Evolutionary conservation across 2,888 invertebrate species (phyloP).

Genomic region (Neoaliturus tenellus): DNA sequence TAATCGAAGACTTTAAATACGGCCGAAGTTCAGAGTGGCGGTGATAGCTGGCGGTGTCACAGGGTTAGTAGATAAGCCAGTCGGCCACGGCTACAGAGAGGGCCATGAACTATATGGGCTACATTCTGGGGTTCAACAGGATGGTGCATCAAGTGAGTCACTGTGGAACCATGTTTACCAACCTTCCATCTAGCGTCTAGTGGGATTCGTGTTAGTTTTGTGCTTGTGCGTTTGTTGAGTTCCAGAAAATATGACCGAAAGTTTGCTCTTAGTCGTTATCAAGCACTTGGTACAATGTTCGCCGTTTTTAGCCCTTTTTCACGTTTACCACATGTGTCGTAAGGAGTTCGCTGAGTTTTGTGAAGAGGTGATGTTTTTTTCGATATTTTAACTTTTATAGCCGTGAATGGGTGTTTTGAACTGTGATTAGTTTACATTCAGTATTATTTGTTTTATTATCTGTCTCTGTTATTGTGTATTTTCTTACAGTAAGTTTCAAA

Average conservation of each 20-base stretch:
- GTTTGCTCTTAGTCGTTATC: not conserved
- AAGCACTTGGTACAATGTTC: not conserved
- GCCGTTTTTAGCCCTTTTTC: not conserved
- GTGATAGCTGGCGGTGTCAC: not conserved
- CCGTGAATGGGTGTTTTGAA: no score
- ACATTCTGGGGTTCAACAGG: constrained; percentile 17
- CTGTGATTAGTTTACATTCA: no score
- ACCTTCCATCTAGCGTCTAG: no score
- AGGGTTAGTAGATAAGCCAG: not conserved
- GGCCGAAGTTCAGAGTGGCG: not conserved
- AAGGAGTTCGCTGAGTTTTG: not conserved
- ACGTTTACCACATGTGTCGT: not conserved
- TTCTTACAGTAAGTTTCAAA: no score
- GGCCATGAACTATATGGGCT: not conserved
- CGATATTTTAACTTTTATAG: no score
- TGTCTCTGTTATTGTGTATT: no score
- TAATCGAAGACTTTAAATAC: not conserved
- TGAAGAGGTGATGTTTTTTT: constrained; percentile 1
- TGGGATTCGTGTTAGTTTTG: not conserved
- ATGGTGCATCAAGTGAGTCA: not conserved
- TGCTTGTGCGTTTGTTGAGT: not conserved
- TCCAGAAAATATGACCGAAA: not conserved
- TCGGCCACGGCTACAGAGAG: not conserved
- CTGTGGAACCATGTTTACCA: no score
- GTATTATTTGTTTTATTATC: no score